These are phyloP conservation scores for Chiloscyllium plagiosum DNA, from an alignment of 2,113 vertebrate species.

Conservation along the genomic window DNA sequence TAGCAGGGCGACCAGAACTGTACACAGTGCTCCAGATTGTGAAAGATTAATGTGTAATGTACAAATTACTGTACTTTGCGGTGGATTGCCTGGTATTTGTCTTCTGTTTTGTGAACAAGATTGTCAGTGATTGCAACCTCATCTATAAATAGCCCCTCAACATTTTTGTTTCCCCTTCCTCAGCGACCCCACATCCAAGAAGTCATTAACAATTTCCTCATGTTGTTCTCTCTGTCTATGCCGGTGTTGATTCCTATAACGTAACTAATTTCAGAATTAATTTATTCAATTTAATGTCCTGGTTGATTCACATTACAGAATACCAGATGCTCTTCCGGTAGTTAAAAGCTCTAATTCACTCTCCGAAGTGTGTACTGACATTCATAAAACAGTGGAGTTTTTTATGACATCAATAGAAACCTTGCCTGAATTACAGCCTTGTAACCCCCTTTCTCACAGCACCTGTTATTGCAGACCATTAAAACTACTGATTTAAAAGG, in stretches of 20 bases:
- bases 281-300: conserved; percentile 5
- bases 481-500: conserved; percentile 23
- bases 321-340: neutral
- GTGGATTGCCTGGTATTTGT: neutral
- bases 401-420: neutral
- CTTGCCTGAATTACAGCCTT: neutral
- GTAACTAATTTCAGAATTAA: conserved; percentile 1
- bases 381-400: conserved; percentile 5
- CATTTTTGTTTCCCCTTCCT: neutral
- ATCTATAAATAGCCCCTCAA: neutral
- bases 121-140: neutral
- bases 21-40: neutral
- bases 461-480: neutral
- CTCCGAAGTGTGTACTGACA: neutral
- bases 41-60: neutral
- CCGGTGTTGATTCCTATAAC: neutral
- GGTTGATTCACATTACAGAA: neutral
- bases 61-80: neutral
- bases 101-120: neutral
- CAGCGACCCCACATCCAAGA: neutral
- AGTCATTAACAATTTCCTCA: neutral
- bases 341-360: conserved; percentile 17
- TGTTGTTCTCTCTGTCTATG: neutral
- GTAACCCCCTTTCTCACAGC: neutral
- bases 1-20: no score